Evolutionary conservation across 2,797 vertebrate species (phyloP).

Genomic region (Threskiornis aethiopicus): DNA sequence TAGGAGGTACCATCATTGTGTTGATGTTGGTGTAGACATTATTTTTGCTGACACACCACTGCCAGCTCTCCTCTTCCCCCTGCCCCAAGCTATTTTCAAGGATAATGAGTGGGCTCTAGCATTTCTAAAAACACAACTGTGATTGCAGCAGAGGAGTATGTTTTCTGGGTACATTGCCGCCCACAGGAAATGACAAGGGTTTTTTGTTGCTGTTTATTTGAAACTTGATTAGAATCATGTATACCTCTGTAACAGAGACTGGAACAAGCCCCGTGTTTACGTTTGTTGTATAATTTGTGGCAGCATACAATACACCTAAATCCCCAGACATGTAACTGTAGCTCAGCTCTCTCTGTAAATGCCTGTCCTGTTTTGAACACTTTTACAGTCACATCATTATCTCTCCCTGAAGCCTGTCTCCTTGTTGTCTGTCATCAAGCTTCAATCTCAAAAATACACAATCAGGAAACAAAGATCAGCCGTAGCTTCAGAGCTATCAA

Average conservation of each 20-base stretch:
- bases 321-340: neutral
- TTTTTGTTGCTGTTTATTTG: neutral
- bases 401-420: neutral
- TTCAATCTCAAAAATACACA: neutral
- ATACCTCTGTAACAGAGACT: neutral
- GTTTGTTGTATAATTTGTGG: neutral
- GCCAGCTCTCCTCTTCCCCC: neutral
- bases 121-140: slow-evolving; percentile 7
- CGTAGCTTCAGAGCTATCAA: neutral
- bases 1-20: fast-evolving
- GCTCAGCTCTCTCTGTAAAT: neutral
- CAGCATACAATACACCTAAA: neutral
- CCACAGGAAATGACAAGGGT: neutral
- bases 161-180: neutral
- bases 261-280: neutral
- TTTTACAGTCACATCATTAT: neutral
- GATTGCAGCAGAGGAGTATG: neutral
- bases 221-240: neutral
- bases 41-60: neutral
- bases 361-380: neutral
- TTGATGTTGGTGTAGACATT: neutral
- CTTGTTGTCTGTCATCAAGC: neutral
- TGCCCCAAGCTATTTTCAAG: slow-evolving; percentile 8
- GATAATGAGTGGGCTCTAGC: neutral
- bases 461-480: neutral